Conservation (phyloP, 2,113 vertebrate species). For the Echinops telfairi region DNA sequence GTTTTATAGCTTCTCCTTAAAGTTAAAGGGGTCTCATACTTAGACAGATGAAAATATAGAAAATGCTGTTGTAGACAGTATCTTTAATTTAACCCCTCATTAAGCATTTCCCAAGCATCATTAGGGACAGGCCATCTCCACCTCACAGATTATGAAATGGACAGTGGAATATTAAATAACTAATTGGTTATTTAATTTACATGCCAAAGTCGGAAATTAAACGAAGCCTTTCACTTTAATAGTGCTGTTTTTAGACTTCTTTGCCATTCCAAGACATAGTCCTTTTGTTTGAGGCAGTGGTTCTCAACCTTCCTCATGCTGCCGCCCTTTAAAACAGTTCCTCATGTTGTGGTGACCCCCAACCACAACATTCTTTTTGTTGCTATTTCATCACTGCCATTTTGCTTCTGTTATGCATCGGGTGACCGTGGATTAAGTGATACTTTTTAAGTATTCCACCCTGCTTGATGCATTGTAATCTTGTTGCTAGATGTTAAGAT, state of each 20-base stretch:
- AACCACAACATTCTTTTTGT: no score
- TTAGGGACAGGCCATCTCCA: not conserved
- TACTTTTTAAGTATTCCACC: not conserved
- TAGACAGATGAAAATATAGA: not conserved
- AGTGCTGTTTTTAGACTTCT: not conserved
- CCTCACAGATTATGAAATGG: not conserved
- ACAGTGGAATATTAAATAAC: conserved; percentile 25
- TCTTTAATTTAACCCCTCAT: not conserved
- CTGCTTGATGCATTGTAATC: not conserved
- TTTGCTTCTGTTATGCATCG: no score
- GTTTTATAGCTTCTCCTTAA: not conserved
- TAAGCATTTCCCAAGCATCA: not conserved
- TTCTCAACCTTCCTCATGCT: no score
- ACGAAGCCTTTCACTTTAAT: not conserved
- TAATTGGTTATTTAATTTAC: not conserved
- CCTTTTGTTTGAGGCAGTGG: not conserved
- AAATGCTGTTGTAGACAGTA: not conserved
- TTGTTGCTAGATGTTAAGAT: not conserved
- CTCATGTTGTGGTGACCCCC: no score
- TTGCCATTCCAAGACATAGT: not conserved
- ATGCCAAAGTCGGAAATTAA: not conserved
- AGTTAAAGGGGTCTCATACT: not conserved
- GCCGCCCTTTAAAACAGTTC: no score
- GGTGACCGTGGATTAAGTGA: not conserved
- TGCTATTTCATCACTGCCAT: no score